phyloP scores from a whole-genome alignment of 2,113 vertebrate genomes.

The Aspiorhynchus laticeps region DNA sequence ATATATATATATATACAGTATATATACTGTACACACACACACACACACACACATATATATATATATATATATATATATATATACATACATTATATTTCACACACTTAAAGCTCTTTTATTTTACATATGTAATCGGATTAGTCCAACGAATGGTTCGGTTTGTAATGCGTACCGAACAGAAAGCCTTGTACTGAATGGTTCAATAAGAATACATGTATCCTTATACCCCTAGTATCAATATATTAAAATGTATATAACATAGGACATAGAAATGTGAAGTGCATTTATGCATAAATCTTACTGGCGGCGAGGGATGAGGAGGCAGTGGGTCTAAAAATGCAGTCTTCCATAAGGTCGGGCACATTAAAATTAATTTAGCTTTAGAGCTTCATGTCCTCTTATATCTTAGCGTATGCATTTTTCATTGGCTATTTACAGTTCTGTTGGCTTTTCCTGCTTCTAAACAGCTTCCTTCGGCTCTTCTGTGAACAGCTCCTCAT shows the following conservation, averaged over 20 bases:
- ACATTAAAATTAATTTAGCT: constrained; percentile 38
- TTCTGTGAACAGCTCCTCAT: neutral
- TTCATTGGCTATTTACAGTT: constrained; percentile 32
- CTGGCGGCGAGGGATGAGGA: neutral
- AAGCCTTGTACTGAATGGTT: too few species aligned
- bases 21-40: too few species aligned
- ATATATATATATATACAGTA: too few species aligned
- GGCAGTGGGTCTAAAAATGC: neutral
- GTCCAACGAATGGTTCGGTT: too few species aligned
- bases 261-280: neutral
- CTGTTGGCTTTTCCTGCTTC: neutral
- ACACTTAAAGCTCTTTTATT: too few species aligned
- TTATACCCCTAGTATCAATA: too few species aligned
- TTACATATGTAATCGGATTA: too few species aligned
- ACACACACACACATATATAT: too few species aligned
- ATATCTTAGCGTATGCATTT: constrained; percentile 37
- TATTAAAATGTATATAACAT: neutral
- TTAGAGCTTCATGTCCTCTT: constrained; percentile 23
- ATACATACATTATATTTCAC: too few species aligned
- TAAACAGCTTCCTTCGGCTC: neutral
- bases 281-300: constrained; percentile 67
- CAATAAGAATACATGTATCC: too few species aligned
- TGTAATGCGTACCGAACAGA: too few species aligned
- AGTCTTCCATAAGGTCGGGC: constrained; percentile 14
- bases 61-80: too few species aligned